Conservation (phyloP, 2,113 vertebrate genomes). For the Polyodon spathula region DNA sequence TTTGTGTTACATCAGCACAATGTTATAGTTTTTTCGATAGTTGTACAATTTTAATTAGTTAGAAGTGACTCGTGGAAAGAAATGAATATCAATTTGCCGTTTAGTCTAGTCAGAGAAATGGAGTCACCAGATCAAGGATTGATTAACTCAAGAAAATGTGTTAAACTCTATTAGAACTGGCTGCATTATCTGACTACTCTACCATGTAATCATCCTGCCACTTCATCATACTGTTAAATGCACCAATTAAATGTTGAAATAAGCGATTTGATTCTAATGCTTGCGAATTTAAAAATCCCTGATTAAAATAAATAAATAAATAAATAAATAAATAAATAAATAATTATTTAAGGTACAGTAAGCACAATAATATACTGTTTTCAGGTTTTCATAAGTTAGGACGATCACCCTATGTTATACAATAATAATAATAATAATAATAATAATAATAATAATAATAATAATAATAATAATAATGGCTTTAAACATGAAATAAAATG, state of each 20-base stretch:
- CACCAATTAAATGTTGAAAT: not conserved
- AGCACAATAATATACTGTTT: too few relatives aligned
- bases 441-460: too few relatives aligned
- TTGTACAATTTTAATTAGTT: too few relatives aligned
- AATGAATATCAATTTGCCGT: slow-evolving; percentile 31
- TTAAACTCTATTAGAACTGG: not conserved
- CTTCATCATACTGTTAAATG: not conserved
- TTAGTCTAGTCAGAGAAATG: slow-evolving; percentile 16
- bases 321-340: not conserved
- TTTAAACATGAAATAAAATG: too few relatives aligned
- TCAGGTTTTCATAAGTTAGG: too few relatives aligned
- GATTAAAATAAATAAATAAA: not conserved
- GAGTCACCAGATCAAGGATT: not conserved
- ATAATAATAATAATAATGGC: too few relatives aligned
- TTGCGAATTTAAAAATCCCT: not conserved
- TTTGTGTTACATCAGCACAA: too few relatives aligned
- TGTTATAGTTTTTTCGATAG: too few relatives aligned
- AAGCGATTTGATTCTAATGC: not conserved
- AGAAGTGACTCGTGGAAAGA: slow-evolving; percentile 37
- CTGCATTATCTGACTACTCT: slow-evolving; percentile 1
- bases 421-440: too few relatives aligned
- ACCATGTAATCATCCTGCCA: not conserved
- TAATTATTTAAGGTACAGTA: too few relatives aligned
- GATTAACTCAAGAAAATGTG: not conserved
- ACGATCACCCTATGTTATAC: too few relatives aligned